Evolutionary conservation across 2,113 vertebrate genomes (phyloP).

Genomic region (Sardina pilchardus): DNA sequence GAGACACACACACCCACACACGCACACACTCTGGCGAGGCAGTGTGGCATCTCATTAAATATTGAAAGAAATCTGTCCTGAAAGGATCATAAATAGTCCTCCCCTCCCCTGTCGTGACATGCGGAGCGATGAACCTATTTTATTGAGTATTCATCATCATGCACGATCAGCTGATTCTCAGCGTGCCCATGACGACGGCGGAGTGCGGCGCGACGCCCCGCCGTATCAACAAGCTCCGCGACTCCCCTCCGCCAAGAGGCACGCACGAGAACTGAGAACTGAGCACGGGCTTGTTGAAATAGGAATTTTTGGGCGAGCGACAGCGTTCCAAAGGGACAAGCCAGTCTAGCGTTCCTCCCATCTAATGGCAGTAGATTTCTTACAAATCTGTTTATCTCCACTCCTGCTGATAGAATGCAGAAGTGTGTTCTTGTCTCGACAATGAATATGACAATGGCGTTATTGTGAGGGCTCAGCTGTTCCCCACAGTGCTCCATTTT

Average conservation of each 20-base stretch:
- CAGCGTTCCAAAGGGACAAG: background rate
- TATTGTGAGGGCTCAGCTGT: background rate
- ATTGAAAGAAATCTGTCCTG: conserved; percentile 47
- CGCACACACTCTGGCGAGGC: background rate
- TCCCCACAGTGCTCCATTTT: background rate
- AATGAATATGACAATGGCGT: background rate
- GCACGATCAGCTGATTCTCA: conserved; percentile 27
- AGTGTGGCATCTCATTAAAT: conserved; percentile 44
- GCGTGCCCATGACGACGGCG: background rate
- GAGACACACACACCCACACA: too few species aligned
- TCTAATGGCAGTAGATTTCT: background rate
- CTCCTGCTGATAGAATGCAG: background rate
- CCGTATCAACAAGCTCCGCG: background rate
- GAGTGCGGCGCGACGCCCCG: background rate
- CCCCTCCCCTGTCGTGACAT: conserved; percentile 30
- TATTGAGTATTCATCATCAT: conserved; percentile 41
- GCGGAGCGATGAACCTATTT: conserved; percentile 39
- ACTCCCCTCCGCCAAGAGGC: background rate
- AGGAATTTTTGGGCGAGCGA: background rate
- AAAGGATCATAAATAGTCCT: conserved; percentile 46
- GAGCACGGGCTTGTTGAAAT: conserved; percentile 20
- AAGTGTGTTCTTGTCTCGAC: background rate
- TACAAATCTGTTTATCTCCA: background rate
- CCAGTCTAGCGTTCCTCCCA: background rate
- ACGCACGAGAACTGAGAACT: background rate